phyloP scores from a whole-genome alignment of 2,888 invertebrate genomes.

The Xanthostigma xanthostigma region DNA sequence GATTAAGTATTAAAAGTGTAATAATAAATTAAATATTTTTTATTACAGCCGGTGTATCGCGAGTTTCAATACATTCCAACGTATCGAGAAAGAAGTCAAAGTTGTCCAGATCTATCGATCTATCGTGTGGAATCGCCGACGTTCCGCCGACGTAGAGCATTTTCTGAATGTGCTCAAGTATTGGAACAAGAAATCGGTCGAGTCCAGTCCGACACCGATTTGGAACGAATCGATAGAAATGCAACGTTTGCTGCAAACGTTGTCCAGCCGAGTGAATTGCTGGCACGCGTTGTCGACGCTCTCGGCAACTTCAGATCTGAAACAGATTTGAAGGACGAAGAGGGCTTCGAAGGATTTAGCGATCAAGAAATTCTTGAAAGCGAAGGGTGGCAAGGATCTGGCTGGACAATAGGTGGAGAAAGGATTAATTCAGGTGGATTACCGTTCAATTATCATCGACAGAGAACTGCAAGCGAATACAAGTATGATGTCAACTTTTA shows the following conservation, averaged over 20 bases:
- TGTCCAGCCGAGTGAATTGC: slow-evolving; percentile 58
- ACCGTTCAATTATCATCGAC: slow-evolving; percentile 31
- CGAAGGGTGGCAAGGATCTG: slow-evolving; percentile 34
- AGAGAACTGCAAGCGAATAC: slow-evolving; percentile 44
- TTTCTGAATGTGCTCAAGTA: slow-evolving; percentile 41
- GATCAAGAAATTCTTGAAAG: slow-evolving; percentile 60
- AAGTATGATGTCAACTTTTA: slow-evolving; percentile 20
- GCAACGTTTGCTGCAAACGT: slow-evolving; percentile 60
- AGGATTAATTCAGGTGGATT: slow-evolving; percentile 22
- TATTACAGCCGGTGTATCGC: slow-evolving; percentile 59
- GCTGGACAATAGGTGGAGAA: slow-evolving; percentile 38
- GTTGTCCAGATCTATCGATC: slow-evolving; percentile 59
- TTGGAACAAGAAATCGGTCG: slow-evolving; percentile 31
- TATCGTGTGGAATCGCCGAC: slow-evolving; percentile 35
- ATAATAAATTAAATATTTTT: slow-evolving; percentile 5
- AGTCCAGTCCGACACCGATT: slow-evolving; percentile 64
- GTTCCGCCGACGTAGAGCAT: slow-evolving; percentile 39
- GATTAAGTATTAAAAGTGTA: not conserved
- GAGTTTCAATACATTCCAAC: slow-evolving; percentile 30
- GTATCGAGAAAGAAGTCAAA: slow-evolving; percentile 37
- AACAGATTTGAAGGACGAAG: slow-evolving; percentile 23
- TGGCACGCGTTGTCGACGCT: slow-evolving; percentile 64
- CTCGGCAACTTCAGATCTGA: slow-evolving; percentile 40
- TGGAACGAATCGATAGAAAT: slow-evolving; percentile 61
- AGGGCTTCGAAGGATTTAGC: slow-evolving; percentile 51